Evolutionary conservation across 2,113 vertebrate species (phyloP), one percentile per base, ranked within the genome.

Genomic region (Rhabdomys dilectus): DNA sequence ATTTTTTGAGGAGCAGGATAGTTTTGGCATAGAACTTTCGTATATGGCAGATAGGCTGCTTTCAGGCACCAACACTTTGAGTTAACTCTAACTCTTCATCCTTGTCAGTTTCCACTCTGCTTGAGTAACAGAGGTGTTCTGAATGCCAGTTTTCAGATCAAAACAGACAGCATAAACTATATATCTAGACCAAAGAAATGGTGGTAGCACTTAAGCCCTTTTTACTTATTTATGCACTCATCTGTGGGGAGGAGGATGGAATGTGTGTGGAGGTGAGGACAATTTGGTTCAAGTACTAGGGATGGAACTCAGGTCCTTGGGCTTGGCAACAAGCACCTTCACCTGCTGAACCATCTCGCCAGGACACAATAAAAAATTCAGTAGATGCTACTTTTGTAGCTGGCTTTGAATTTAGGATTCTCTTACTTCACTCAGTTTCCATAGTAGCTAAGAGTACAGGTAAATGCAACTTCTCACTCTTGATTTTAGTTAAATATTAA

Each of bases 401-500:
- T 58, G 22, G 68, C 68, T 53, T 88, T 73, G 51, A 42, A 88
- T 56, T 73, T 88, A n/a, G 48, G 48, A 88, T 39, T 8, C 24
- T 56, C 13, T 12, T 68, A 15, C 34, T 29, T 39, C 36, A 39
- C 66, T 73, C 10, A 26, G 34, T 56, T 70, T 72, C 45, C 36
- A 56, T 7, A 56, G 24, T 19, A 88, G 21, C 21, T 56, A 66
- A 70, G 48, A 72, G 13, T 9, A 39, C 45, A 39, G 13, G 36
- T n/a, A 6, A 88, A 58, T 73, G 24, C 26, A 91, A 45, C 70
- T 77, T 48, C 45, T 77, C 94, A 93, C 11, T 89, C 76, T 72
- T 91, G n/a, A 16, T 85, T 95, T 73, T 45, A 45, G 36, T 72
- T 94, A 91, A 68, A 24, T 96, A 94, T 97, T 48, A 95, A 94